Conservation (phyloP, 2,888 invertebrate genomes). For the Conus canariensis region DNA sequence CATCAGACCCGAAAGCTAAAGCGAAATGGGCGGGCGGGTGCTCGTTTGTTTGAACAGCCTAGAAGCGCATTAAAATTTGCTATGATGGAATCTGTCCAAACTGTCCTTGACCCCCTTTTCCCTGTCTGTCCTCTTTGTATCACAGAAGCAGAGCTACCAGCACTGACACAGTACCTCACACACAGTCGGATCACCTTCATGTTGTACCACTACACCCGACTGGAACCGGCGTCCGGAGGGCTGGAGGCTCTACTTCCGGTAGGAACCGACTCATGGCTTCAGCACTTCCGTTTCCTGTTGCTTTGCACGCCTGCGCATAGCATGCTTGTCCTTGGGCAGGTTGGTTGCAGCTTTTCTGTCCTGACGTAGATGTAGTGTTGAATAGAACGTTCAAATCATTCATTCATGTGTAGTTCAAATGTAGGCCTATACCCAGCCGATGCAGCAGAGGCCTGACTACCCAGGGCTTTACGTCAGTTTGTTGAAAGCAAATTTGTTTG, state of each 20-base stretch:
- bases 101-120: background rate
- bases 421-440: too few species aligned
- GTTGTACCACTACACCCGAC: background rate
- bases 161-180: background rate
- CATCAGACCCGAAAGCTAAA: background rate
- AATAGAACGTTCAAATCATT: background rate
- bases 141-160: conserved; percentile 1
- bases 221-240: background rate
- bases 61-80: too few species aligned
- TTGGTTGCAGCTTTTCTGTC: background rate
- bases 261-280: background rate
- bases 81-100: too few species aligned
- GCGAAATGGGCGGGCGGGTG: background rate
- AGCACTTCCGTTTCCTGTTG: conserved; percentile 9
- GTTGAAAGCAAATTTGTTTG: too few species aligned
- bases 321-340: background rate
- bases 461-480: too few species aligned
- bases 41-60: too few species aligned
- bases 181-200: background rate
- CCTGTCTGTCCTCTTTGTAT: background rate
- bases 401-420: too few species aligned
- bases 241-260: background rate
- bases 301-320: background rate
- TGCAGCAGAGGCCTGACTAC: too few species aligned
- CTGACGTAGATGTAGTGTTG: too few species aligned